Evolutionary conservation across 2,888 invertebrate species (phyloP).

Genomic region (Automeris io): DNA sequence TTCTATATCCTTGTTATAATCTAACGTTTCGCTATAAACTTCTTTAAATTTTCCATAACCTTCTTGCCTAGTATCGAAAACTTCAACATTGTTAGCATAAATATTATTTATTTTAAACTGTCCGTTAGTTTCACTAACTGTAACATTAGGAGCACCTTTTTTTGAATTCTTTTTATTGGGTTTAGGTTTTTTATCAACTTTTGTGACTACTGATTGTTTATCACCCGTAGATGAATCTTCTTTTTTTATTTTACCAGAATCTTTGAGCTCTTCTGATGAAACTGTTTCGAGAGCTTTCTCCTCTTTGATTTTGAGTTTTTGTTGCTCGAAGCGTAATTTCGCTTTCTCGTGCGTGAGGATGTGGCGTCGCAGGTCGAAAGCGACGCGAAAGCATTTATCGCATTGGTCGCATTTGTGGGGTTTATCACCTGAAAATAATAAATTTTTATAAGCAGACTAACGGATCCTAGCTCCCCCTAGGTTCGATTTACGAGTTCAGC

Average conservation of each 20-base stretch:
- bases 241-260: constrained; percentile 15
- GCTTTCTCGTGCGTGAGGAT: constrained; percentile 80
- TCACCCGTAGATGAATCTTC: constrained; percentile 11
- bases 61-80: constrained; percentile 24
- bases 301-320: constrained; percentile 23
- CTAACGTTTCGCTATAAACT: constrained; percentile 26
- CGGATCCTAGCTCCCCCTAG: too few species aligned
- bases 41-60: constrained; percentile 45
- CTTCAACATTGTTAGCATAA: constrained; percentile 35
- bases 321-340: constrained; percentile 33
- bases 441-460: not conserved
- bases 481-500: too few species aligned
- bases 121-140: constrained; percentile 34
- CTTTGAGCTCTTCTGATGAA: constrained; percentile 17
- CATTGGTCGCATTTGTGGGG: constrained; percentile 86
- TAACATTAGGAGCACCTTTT: constrained; percentile 51
- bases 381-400: constrained; percentile 88
- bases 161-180: constrained; percentile 24
- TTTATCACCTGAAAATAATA: constrained; percentile 78
- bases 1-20: constrained; percentile 22
- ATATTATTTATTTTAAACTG: constrained; percentile 29
- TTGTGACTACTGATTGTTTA: constrained; percentile 6
- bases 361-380: constrained; percentile 90
- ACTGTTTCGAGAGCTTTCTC: constrained; percentile 11
- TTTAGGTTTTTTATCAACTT: constrained; percentile 18